Base-by-base conservation (phyloP, 2,113 vertebrate species). In the Tupaia tana region DNA sequence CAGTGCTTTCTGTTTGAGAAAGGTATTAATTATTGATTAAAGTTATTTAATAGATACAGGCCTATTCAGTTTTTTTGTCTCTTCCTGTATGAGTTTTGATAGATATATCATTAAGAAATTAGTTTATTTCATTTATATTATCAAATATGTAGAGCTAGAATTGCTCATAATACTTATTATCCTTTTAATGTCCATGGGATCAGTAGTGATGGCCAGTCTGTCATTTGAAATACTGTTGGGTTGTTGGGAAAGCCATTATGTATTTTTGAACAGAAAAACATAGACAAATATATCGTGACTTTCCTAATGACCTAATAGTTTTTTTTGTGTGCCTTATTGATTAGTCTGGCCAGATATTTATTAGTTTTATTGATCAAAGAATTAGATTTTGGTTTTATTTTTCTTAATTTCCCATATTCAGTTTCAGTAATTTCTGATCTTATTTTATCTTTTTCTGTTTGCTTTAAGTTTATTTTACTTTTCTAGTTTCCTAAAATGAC, bases 1-100 rank as follows among this genome's bases (percentile, higher is more conserved):
- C 91, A 27, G 20, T 58, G 15, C 27, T 89, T 93, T 93, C 43
- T 90, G 6, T 79, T 94, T 79, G 20, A n/a, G 24, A 93, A 94
- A 16, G 31, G 66, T 52, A 34, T 74, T 78, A 85, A 77, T 71
- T 73, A 73, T 43, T 73, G 27, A 64, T 75, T 93, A 22, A 22
- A 0, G 94, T 92, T 77, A 43, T 77, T 87, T 29, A 67, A 31
- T 67, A 92, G 56, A 66, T 90, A 19, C 1, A 83, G 29, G 6
- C 66, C 29, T 94, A 7, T 52, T 77, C 15, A 77, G 12, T 66
- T 82, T 31, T 27, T 11, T 19, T 29, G 27, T 83, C 89, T 71
- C n/a, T 77, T 89, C 27, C 24, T 56, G 8, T 20, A 5, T 73
- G 86, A 58, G 22, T 74, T 90, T 97, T 59, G 75, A 31, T 71